A percentile compares a stretch with the other conserved stretches of the same genome.
Evolutionary conservation across 2,888 invertebrate genomes (phyloP).

Genomic region (Mythimna albipuncta): DNA sequence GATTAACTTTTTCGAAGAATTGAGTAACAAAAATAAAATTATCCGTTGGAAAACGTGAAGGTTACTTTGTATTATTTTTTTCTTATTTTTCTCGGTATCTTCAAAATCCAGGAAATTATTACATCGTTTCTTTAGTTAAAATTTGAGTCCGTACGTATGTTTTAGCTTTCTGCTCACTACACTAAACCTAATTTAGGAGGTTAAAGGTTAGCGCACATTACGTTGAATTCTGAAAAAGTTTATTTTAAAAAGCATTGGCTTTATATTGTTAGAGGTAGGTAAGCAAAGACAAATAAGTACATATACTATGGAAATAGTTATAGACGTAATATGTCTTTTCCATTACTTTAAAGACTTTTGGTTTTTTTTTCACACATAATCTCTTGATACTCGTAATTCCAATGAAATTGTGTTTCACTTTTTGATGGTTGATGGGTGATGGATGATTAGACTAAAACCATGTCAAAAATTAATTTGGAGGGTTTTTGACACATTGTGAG

Average conservation of each 20-base stretch:
- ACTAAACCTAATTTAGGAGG: constrained; percentile 37
- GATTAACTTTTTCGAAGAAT: background rate
- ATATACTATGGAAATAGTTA: background rate
- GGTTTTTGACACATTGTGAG: no score
- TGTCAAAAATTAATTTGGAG: no score
- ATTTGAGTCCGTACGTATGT: constrained; percentile 18
- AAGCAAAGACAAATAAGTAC: background rate
- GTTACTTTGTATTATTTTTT: background rate
- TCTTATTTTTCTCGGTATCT: background rate
- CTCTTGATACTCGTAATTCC: no score
- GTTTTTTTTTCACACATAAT: background rate
- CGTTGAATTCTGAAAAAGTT: background rate
- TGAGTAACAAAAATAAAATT: background rate
- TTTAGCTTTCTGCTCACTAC: constrained; percentile 16
- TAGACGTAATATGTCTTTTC: no score
- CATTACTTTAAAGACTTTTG: background rate
- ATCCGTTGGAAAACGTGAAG: background rate
- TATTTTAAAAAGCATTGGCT: background rate
- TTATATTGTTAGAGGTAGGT: background rate
- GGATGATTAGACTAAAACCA: no score
- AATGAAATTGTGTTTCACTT: no score
- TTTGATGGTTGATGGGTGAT: no score
- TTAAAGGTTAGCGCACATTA: constrained; percentile 24
- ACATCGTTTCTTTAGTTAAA: constrained; percentile 16
- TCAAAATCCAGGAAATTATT: background rate